phyloP scores from a whole-genome alignment of 2,113 vertebrate genomes.

The Cyprinodon variegatus region DNA sequence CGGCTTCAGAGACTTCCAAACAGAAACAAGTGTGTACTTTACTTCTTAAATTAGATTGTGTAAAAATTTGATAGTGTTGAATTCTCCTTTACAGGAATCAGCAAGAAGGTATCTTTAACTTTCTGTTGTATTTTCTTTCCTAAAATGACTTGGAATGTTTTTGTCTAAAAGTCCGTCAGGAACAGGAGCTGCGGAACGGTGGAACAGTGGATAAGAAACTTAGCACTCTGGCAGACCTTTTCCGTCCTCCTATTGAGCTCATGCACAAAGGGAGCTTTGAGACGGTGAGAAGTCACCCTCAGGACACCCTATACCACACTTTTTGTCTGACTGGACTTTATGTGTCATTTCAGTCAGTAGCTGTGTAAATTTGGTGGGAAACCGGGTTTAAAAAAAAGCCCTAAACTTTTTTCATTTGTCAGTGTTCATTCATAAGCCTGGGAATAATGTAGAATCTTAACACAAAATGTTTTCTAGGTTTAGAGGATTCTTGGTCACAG shows the following conservation, averaged over 20 bases:
- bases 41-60: not conserved
- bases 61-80: not conserved
- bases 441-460: not conserved
- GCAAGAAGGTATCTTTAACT: not conserved
- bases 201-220: conserved; percentile 97
- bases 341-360: conserved; percentile 30
- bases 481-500: not conserved
- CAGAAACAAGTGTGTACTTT: conserved; percentile 91
- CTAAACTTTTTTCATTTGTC: not conserved
- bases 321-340: conserved; percentile 36
- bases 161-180: conserved; percentile 88
- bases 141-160: conserved; percentile 8
- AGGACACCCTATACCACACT: conserved; percentile 25
- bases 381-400: not conserved
- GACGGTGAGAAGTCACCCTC: conserved; percentile 83
- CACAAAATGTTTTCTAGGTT: not conserved
- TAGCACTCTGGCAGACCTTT: conserved; percentile 96
- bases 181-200: conserved; percentile 97
- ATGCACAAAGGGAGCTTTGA: conserved; percentile 99
- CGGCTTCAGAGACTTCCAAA: conserved; percentile 98
- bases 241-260: conserved; percentile 97
- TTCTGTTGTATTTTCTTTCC: conserved; percentile 7
- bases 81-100: not conserved
- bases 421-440: not conserved
- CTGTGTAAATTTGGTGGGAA: conserved; percentile 13